phyloP scores from a whole-genome alignment of 2,888 invertebrate species.

The Dolichomitus sp. region DNA sequence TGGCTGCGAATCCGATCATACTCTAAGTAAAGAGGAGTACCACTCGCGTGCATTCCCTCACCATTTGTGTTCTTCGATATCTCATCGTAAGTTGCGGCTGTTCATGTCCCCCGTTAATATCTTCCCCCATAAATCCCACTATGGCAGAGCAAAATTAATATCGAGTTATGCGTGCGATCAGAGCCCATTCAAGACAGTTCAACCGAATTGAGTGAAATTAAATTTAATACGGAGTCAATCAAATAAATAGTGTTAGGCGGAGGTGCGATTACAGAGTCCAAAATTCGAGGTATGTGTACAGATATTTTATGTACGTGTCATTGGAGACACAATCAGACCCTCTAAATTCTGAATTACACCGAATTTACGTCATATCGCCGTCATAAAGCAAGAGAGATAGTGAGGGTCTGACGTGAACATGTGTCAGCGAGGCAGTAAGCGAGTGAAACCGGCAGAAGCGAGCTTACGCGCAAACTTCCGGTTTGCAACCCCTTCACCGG shows the following conservation, averaged over 20 bases:
- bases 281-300: neutral
- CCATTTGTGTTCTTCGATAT: conserved; percentile 17
- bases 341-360: conserved; percentile 44
- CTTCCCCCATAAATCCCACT: conserved; percentile 12
- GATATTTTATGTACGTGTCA: neutral
- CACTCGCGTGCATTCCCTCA: conserved; percentile 38
- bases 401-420: conserved; percentile 56
- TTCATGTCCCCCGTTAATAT: conserved; percentile 2
- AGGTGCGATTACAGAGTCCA: neutral
- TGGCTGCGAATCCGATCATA: conserved; percentile 71
- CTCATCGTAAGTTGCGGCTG: conserved; percentile 5
- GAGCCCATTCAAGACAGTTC: neutral
- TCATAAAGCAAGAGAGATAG: conserved; percentile 35
- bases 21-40: conserved; percentile 31
- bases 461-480: conserved; percentile 56
- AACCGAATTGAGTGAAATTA: conserved; percentile 4
- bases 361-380: conserved; percentile 44
- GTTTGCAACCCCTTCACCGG: conserved; percentile 39
- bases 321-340: conserved; percentile 7
- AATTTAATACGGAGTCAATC: conserved; percentile 4
- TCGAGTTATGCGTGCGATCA: conserved; percentile 1
- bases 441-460: conserved; percentile 45
- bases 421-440: conserved; percentile 59
- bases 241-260: conserved; percentile 7
- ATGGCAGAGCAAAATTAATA: conserved; percentile 27